Evolutionary conservation across 2,888 invertebrate species (phyloP).

Genomic region (Ormyrus nitidulus): DNA sequence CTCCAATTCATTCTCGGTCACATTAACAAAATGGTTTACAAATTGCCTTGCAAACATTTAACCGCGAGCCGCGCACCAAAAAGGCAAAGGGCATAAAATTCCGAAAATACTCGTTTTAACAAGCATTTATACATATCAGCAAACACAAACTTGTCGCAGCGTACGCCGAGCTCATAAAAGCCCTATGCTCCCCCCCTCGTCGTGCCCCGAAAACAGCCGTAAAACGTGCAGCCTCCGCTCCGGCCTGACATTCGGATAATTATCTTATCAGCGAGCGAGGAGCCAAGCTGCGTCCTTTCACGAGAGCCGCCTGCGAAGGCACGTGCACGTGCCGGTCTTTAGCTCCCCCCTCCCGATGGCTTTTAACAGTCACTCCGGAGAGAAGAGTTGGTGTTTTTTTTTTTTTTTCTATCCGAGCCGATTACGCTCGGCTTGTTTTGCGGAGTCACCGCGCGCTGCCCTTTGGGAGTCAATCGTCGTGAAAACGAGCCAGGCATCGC

Average conservation of each 20-base stretch:
- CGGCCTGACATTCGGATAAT: no score
- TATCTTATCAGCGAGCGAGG: no score
- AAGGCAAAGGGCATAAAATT: no score
- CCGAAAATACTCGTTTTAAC: no score
- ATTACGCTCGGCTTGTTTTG: conserved; percentile 2
- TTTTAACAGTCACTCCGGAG: neutral
- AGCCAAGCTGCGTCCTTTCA: neutral
- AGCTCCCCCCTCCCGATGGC: neutral
- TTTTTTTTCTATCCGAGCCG: conserved; percentile 11
- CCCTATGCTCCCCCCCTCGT: neutral
- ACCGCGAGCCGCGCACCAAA: no score
- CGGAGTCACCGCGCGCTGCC: neutral
- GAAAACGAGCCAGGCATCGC: neutral
- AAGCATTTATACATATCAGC: no score
- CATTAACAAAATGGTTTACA: no score
- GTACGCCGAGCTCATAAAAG: neutral
- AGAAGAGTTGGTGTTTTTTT: neutral
- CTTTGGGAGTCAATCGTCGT: conserved; percentile 44
- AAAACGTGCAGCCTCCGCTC: no score
- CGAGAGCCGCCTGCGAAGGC: neutral
- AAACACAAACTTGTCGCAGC: neutral
- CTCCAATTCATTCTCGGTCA: no score
- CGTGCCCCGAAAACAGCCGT: neutral
- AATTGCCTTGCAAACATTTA: no score
- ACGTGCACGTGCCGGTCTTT: neutral